Evolutionary conservation across 2,888 invertebrate genomes (phyloP).

Genomic region (Galeruca laticollis): DNA sequence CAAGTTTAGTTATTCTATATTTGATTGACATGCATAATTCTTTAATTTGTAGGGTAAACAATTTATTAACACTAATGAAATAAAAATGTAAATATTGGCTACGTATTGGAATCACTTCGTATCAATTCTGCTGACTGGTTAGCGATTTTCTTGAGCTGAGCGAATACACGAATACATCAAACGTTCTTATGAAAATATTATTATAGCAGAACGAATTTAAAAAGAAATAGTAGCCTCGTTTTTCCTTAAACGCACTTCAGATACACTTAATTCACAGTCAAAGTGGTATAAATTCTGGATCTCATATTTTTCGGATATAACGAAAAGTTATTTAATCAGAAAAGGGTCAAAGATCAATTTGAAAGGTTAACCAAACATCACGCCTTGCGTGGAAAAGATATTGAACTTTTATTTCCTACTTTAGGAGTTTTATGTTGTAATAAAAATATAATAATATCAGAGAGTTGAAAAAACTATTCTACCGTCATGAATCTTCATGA

Average conservation of each 20-base stretch:
- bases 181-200: neutral
- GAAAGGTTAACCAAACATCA: neutral
- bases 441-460: neutral
- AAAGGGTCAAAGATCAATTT: conserved; percentile 15
- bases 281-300: neutral
- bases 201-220: neutral
- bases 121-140: too few relatives aligned
- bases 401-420: neutral
- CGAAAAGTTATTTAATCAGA: neutral
- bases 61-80: too few relatives aligned
- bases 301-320: neutral
- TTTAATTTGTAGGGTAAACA: too few relatives aligned
- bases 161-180: too few relatives aligned
- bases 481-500: too few relatives aligned
- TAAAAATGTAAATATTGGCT: too few relatives aligned
- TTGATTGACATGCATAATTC: too few relatives aligned
- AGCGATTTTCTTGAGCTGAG: too few relatives aligned
- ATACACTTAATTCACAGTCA: neutral
- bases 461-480: neutral
- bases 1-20: too few relatives aligned
- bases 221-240: neutral
- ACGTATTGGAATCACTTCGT: too few relatives aligned
- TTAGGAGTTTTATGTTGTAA: neutral
- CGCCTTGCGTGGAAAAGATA: neutral
- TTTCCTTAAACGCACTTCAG: neutral